Percentiles rank a stretch among this genome's conserved stretches.
phyloP scores from a whole-genome alignment of 1,140 invertebrate genomes.

The Drosophila bocqueti region DNA sequence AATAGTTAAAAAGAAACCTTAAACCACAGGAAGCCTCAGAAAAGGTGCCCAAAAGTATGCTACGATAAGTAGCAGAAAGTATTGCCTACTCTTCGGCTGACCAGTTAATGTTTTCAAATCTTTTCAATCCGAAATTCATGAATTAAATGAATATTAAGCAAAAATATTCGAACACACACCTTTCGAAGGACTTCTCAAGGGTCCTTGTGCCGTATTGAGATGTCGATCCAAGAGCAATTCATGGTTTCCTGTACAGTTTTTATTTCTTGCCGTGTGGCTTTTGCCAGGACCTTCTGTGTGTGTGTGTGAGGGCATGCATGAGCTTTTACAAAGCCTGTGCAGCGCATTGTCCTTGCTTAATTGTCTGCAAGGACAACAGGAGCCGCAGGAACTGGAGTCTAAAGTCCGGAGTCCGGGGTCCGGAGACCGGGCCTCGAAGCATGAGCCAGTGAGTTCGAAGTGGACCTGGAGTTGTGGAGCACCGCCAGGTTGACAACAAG shows the following conservation, averaged over 20 bases:
- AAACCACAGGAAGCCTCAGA: not conserved
- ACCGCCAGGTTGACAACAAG: constrained; percentile 50
- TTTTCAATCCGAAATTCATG: not conserved
- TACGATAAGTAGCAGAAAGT: not conserved
- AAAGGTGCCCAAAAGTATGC: not conserved
- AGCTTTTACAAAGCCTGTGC: constrained; percentile 56
- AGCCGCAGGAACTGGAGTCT: constrained; percentile 19
- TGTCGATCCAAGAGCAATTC: not conserved
- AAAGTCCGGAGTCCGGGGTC: constrained; percentile 17
- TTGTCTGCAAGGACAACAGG: constrained; percentile 77
- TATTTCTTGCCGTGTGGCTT: constrained; percentile 15
- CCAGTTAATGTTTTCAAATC: not conserved
- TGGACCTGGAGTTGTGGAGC: constrained; percentile 10
- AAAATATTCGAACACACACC: not conserved
- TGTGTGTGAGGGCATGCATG: constrained; percentile 37
- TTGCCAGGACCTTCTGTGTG: constrained; percentile 4
- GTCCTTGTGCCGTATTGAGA: not conserved
- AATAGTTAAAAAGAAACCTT: not conserved
- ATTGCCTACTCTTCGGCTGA: not conserved
- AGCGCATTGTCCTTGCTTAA: constrained; percentile 77
- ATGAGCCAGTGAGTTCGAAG: constrained; percentile 11
- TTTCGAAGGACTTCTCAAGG: not conserved
- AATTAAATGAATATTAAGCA: not conserved
- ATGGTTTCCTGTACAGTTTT: not conserved
- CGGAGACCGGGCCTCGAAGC: constrained; percentile 6